Base-by-base conservation (phyloP, 1,140 invertebrate genomes). In the Diabrotica virgifera region DNA sequence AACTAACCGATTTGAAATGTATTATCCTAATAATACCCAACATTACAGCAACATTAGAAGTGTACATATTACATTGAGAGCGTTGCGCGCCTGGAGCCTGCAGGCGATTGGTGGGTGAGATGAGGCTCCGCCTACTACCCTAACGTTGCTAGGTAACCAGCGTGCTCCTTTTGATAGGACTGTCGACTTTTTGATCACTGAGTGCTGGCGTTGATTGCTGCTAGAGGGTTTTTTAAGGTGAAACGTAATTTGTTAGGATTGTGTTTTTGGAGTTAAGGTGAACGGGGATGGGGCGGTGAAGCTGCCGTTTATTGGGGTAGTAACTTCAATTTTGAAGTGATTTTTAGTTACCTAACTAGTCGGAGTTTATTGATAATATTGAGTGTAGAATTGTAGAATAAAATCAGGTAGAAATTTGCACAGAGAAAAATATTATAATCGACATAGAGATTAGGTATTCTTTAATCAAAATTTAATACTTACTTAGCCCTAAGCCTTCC, bases 1-100 rank as follows among this genome's bases (percentile, higher is more conserved):
- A 69, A 78, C 76, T 77, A 77, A 77, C 72, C 77, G 76, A 78
- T 78, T 77, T 72, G 74, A 78, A 77, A 78, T 75, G 77, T 78
- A 78, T 78, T 78, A 78, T 76, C 72, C 72, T 76, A 72, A 78
- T 78, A 78, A 78, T 78, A 76, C 76, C 74, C 70, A 71, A 70
- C 76, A 78, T 78, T 78, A 78, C 77, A 76, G 74, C 70, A 66
- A 77, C 73, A 78, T 78, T 78, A 78, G 76, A 77, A 71, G 71
- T 73, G 75, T 77, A 74, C 74, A 77, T 77, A 76, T 73, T 74
- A 73, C 70, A 69, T 64, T 69, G 65, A 52, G 64, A 68, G 65
- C 68, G 57, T 63, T 74, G 72, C 74, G 74, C 75, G 73, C 36
- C 40, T 58, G 66, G 40, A 36, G 53, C 59, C 14, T 52, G 36